phyloP scores from a whole-genome alignment of 2,888 invertebrate species.

The Tenthredo mesomela region DNA sequence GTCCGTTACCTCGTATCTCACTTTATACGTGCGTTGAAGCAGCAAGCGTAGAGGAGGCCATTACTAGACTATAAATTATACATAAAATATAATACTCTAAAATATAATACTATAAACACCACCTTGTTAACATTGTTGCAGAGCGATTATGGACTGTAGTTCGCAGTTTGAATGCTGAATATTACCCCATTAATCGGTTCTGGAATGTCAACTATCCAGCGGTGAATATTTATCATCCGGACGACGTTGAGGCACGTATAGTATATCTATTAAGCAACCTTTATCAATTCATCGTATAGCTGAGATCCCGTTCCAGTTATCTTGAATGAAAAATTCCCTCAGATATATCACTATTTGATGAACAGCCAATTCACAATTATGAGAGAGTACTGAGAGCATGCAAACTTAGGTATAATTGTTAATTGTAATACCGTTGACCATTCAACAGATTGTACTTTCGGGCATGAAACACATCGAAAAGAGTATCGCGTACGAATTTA shows the following conservation, averaged over 20 bases:
- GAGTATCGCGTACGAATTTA: not conserved
- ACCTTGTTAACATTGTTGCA: not conserved
- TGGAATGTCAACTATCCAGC: not conserved
- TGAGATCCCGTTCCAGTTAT: not conserved
- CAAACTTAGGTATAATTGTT: not conserved
- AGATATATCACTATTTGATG: not conserved
- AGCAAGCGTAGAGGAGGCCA: too few relatives aligned
- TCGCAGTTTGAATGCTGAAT: not conserved
- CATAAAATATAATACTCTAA: too few relatives aligned
- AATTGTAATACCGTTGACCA: not conserved
- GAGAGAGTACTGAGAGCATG: too few relatives aligned
- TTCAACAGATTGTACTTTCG: not conserved
- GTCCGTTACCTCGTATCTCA: too few relatives aligned
- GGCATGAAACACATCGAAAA: not conserved
- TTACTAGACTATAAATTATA: too few relatives aligned
- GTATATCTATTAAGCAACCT: not conserved
- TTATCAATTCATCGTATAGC: not conserved
- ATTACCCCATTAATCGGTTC: conserved; percentile 3
- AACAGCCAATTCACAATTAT: not conserved
- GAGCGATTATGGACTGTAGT: not conserved
- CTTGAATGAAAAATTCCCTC: not conserved
- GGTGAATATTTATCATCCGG: not conserved
- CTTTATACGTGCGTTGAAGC: too few relatives aligned
- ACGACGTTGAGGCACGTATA: not conserved
- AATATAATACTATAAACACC: too few relatives aligned